These are phyloP conservation scores for Bujurquina vittata DNA, from an alignment of 2,113 vertebrate species.

Conservation along the genomic window DNA sequence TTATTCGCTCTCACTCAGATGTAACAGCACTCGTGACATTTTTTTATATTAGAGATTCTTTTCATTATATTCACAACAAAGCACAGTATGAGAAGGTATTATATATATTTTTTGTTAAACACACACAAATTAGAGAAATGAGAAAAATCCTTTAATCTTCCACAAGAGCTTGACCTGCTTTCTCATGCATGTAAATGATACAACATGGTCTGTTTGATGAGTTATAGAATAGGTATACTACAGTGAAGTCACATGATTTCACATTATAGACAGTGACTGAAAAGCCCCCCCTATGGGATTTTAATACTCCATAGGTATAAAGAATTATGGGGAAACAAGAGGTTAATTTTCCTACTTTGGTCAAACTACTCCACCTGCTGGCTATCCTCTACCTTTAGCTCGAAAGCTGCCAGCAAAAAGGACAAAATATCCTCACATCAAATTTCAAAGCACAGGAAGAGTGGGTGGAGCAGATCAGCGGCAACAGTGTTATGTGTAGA, in stretches of 20 bases:
- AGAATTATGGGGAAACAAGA: background rate
- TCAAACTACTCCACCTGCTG: slow-evolving; percentile 38
- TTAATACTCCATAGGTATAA: background rate
- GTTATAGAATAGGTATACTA: background rate
- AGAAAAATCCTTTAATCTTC: background rate
- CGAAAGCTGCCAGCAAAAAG: background rate
- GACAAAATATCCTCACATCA: background rate
- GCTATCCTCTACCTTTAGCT: background rate
- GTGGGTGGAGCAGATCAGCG: fast-evolving
- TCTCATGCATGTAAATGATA: slow-evolving; percentile 12
- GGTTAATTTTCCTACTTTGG: background rate
- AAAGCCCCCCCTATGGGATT: background rate
- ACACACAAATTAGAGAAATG: background rate
- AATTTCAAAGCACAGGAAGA: background rate
- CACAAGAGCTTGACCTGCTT: slow-evolving; percentile 83
- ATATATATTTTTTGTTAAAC: background rate
- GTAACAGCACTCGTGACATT: too few species aligned
- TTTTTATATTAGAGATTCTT: too few species aligned
- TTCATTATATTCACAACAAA: background rate
- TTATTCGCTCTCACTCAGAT: too few species aligned
- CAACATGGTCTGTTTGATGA: background rate
- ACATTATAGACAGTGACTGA: background rate
- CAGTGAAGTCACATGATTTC: background rate
- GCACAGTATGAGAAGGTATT: background rate
- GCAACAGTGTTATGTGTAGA: background rate